phyloP scores from a whole-genome alignment of 2,888 invertebrate species.

The Mantis religiosa region DNA sequence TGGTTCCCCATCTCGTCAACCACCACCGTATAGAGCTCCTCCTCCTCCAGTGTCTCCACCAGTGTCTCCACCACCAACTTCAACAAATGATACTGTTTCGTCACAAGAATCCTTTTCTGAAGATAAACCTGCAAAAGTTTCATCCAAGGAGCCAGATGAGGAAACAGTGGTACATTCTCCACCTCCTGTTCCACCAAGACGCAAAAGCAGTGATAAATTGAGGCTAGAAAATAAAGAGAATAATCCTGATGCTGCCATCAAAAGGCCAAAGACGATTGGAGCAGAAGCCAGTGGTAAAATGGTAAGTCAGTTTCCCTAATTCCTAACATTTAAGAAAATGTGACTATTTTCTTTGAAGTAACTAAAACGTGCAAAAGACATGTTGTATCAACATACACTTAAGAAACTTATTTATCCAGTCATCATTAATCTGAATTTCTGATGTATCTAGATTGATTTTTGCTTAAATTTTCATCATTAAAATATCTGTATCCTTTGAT shows the following conservation, averaged over 20 bases:
- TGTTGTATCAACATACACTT: too few relatives aligned
- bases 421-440: too few relatives aligned
- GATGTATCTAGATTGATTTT: too few relatives aligned
- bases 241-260: constrained; percentile 27
- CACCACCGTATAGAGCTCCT: constrained; percentile 55
- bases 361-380: too few relatives aligned
- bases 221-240: constrained; percentile 48
- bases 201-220: constrained; percentile 51
- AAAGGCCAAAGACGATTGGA: constrained; percentile 27
- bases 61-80: constrained; percentile 34
- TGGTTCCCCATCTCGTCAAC: constrained; percentile 47
- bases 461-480: too few relatives aligned
- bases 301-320: constrained; percentile 15
- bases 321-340: too few relatives aligned
- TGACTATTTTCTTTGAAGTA: too few relatives aligned
- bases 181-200: constrained; percentile 54
- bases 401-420: too few relatives aligned
- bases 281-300: constrained; percentile 17
- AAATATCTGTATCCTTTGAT: too few relatives aligned
- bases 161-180: constrained; percentile 36
- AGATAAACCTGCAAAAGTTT: constrained; percentile 36
- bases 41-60: constrained; percentile 41
- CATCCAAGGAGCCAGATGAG: background rate
- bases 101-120: constrained; percentile 29
- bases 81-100: background rate